These are phyloP conservation scores for Lateolabrax maculatus DNA, from an alignment of 2,797 vertebrate species.

Conservation along the genomic window DNA sequence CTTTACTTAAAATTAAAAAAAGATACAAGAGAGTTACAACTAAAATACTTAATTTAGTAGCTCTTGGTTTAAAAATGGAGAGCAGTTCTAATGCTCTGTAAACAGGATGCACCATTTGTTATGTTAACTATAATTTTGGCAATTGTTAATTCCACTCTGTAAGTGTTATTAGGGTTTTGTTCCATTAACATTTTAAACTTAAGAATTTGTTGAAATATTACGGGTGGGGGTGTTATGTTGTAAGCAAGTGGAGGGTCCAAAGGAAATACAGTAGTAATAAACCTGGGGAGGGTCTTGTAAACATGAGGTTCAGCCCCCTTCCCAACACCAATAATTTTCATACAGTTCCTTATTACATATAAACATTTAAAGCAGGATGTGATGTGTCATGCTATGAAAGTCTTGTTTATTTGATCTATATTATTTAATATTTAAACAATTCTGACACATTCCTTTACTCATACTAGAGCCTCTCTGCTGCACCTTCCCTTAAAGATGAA, in stretches of 20 bases:
- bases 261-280: not conserved
- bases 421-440: conserved; percentile 2
- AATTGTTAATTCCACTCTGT: not conserved
- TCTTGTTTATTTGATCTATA: not conserved
- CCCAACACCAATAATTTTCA: not conserved
- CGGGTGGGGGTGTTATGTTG: too few species aligned
- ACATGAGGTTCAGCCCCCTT: not conserved
- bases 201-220: not conserved
- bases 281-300: not conserved
- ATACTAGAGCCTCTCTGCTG: conserved; percentile 1
- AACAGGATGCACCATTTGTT: not conserved
- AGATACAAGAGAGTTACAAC: not conserved
- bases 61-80: too few species aligned
- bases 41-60: not conserved
- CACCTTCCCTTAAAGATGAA: conserved; percentile 17
- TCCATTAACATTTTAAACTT: not conserved
- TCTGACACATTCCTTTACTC: conserved; percentile 14
- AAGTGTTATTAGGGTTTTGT: not conserved
- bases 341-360: not conserved
- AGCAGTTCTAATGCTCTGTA: not conserved
- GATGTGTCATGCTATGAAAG: not conserved
- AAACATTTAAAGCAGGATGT: not conserved
- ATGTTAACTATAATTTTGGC: not conserved
- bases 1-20: not conserved
- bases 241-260: not conserved